Base-by-base conservation (phyloP, 2,797 vertebrate genomes). In the Aphelocoma californica region DNA sequence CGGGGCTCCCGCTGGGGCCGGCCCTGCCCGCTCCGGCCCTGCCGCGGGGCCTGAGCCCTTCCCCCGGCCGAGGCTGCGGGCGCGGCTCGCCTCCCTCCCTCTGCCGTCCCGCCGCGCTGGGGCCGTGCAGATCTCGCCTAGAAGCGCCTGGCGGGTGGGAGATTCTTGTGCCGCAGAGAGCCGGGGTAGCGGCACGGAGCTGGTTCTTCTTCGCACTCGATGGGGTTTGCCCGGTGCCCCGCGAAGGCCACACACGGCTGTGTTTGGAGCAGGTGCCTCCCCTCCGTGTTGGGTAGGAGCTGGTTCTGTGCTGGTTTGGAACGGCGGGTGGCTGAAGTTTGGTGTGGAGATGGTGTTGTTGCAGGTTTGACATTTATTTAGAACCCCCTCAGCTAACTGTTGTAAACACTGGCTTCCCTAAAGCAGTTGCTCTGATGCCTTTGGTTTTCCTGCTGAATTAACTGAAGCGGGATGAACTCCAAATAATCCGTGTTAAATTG, bases 201-300 rank as follows among this genome's bases (percentile, higher is more conserved):
- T 28, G 54, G 12, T n/a, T 24, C 4, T 40, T 20, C 29, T 29
- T 34, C 8, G 14, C 19, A 0, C 9, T 7, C 3, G 10, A 12
- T 10, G 80, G 51, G 53, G 15, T 47, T 45, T 47, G 42, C 19
- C 38, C 1, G 2, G 23, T 48, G 69, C 3, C 10, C 26, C 12
- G 5, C 10, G 9, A 18, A 18, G 60, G 15, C 25, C 18, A 5
- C 21, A 7, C 11, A 2, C 7, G 23, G 62, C 40, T 34, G 66
- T 8, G 45, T 77, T 64, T 42, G 44, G 54, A 24, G 58, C 38
- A 34, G 28, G 18, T 26, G 29, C 19, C 6, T 74, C 20, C 47
- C 9, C 42, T 21, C 23, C 34, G 8, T 23, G 38, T 5, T 56
- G 44, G 48, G 29, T 11, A 15, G 66, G 21, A 67, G 34, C 42